Evolutionary conservation across 2,113 vertebrate genomes (phyloP).

Genomic region (Theristicus caerulescens): DNA sequence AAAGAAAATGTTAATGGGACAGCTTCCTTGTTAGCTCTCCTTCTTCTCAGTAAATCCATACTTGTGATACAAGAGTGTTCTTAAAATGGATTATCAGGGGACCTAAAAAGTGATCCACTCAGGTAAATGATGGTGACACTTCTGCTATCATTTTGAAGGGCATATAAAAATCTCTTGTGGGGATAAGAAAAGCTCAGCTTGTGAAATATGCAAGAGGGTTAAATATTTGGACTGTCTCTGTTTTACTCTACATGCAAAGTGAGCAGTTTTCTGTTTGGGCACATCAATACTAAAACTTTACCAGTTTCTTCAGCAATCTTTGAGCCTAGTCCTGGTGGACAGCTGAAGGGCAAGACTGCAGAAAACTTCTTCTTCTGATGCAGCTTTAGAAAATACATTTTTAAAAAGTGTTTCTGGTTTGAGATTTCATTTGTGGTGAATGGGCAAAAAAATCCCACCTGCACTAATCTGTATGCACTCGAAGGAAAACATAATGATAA

Average conservation of each 20-base stretch:
- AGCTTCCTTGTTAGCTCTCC: not conserved
- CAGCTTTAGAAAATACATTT: not conserved
- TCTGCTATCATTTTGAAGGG: not conserved
- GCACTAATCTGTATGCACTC: not conserved
- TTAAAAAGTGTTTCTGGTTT: conserved; percentile 3
- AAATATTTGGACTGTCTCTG: conserved; percentile 48
- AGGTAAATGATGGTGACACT: not conserved
- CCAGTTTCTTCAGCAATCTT: not conserved
- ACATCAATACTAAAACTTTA: not conserved
- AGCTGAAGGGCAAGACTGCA: not conserved
- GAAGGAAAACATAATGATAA: not conserved
- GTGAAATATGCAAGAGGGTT: conserved; percentile 43
- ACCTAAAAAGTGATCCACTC: not conserved
- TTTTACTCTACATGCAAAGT: not conserved
- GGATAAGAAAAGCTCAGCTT: not conserved
- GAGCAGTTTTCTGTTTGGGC: conserved; percentile 15
- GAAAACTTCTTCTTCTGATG: not conserved
- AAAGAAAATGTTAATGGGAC: not conserved
- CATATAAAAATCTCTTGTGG: not conserved
- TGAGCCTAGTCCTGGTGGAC: not conserved
- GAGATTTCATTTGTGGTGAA: not conserved
- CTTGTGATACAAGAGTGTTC: not conserved
- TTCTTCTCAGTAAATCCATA: not conserved
- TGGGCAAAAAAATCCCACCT: not conserved
- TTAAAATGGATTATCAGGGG: not conserved